phyloP scores from a whole-genome alignment of 1,140 invertebrate genomes.

The Gryon sp. region DNA sequence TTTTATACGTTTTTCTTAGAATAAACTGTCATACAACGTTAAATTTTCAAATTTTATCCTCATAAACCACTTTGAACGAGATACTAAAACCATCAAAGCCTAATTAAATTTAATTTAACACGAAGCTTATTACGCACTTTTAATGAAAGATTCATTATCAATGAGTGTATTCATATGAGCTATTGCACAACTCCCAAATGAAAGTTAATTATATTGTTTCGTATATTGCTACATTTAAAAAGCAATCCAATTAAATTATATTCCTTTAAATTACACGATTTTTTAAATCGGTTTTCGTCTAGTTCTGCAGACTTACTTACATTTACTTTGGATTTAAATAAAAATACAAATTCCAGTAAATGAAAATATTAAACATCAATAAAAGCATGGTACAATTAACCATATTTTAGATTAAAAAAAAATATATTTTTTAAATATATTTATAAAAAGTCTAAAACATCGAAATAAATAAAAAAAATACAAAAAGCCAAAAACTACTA shows the following conservation, averaged over 20 bases:
- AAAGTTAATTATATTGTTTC: slow-evolving; percentile 36
- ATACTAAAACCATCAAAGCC: slow-evolving; percentile 30
- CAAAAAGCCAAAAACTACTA: too few species aligned
- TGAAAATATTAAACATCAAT: slow-evolving; percentile 24
- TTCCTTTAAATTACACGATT: slow-evolving; percentile 25
- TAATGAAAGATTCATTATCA: slow-evolving; percentile 43
- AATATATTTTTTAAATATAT: too few species aligned
- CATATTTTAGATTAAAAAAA: too few species aligned
- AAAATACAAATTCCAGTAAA: slow-evolving; percentile 5
- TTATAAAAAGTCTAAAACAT: too few species aligned
- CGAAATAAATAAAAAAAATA: too few species aligned
- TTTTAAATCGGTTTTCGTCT: slow-evolving; percentile 14
- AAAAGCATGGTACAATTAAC: too few species aligned
- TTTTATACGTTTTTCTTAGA: slow-evolving; percentile 47
- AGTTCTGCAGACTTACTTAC: too few species aligned
- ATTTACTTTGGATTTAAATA: too few species aligned
- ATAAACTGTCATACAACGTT: slow-evolving; percentile 37
- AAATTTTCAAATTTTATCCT: slow-evolving; percentile 31
- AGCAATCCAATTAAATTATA: slow-evolving; percentile 25
- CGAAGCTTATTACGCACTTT: slow-evolving; percentile 30
- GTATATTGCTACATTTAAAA: too few species aligned
- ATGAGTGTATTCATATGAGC: slow-evolving; percentile 15
- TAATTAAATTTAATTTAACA: slow-evolving; percentile 40
- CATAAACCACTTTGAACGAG: slow-evolving; percentile 19
- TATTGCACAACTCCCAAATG: not conserved